Base-by-base conservation (phyloP, 2,797 vertebrate genomes). In the Myotis myotis region DNA sequence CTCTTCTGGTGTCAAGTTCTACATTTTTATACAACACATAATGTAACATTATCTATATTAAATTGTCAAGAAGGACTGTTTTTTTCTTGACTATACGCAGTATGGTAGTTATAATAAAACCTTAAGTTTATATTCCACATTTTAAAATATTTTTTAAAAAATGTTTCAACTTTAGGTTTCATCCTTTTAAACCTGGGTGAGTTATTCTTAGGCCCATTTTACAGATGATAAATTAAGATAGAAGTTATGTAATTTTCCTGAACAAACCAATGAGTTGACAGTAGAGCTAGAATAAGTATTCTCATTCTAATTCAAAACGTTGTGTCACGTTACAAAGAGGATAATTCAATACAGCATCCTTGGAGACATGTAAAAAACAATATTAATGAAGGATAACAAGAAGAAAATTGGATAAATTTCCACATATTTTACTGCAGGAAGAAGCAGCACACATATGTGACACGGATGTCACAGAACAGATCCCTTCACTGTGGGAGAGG, bases 141-240 rank as follows among this genome's bases (percentile, higher is more conserved):
- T 89, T 92, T 47, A 82, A 82, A 87, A 70, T 38, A 74, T 95
- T 91, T 91, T 62, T 20, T 8, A 4, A 60, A 68, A 84, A 87
- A 93, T 83, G 60, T 87, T 82, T 93, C 33, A 70, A 60, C 12
- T 22, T 80, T 75, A 87, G 20, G 8, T 71, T 93, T 93, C 90
- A 95, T 36, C 13, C 33, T 79, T 57, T 30, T 87, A 75, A 78
- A 87, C 57, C 11, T 2, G n/a, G 22, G 8, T 62, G 33, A 62
- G 47, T 66, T 95, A 38, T 55, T 90, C 66, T 75, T 83, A 71
- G 70, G 19, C 25, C 62, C 51, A 60, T 75, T 94, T 92, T 83
- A n/a, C 7, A 53, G 53, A 44, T 49, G 70, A 85, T 47, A 90
- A 89, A n/a, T 64, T 33, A 88, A 70, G 30, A 57, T 1, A 15